Conservation (phyloP, 2,113 vertebrate species). For the Pygathrix nemaeus region DNA sequence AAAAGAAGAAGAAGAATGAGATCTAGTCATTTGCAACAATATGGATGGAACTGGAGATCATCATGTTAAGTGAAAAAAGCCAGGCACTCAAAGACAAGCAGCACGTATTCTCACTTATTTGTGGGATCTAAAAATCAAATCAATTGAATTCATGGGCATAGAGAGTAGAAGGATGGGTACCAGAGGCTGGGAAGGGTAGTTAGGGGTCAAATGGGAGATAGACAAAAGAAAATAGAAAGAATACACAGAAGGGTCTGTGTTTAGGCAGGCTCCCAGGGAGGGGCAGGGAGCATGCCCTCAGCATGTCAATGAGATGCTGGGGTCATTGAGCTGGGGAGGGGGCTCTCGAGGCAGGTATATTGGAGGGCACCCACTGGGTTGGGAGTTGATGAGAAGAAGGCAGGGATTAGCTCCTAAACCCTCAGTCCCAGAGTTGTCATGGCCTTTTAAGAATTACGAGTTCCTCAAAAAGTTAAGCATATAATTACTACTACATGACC, state of each 20-base stretch:
- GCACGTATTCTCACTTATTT: too few species aligned
- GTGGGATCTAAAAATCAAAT: too few species aligned
- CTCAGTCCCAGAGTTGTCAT: background rate
- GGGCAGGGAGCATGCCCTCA: background rate
- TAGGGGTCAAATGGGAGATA: too few species aligned
- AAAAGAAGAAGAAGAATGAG: too few species aligned
- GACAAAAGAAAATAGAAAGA: too few species aligned
- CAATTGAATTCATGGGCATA: too few species aligned
- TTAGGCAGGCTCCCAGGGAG: background rate
- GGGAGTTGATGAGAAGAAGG: background rate
- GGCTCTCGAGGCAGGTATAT: background rate
- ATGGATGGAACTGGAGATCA: too few species aligned
- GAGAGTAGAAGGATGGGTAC: too few species aligned
- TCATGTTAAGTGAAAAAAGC: too few species aligned
- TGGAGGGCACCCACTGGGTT: background rate
- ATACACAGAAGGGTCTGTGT: background rate
- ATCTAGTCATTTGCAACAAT: too few species aligned
- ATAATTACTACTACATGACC: background rate
- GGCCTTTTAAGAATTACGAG: background rate
- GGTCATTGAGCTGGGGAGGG: background rate
- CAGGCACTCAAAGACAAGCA: too few species aligned
- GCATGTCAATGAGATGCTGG: background rate
- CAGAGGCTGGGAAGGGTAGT: too few species aligned
- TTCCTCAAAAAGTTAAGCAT: background rate
- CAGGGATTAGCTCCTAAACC: background rate